Base-by-base conservation (phyloP, 2,113 vertebrate species). In the Neoarius graeffei region DNA sequence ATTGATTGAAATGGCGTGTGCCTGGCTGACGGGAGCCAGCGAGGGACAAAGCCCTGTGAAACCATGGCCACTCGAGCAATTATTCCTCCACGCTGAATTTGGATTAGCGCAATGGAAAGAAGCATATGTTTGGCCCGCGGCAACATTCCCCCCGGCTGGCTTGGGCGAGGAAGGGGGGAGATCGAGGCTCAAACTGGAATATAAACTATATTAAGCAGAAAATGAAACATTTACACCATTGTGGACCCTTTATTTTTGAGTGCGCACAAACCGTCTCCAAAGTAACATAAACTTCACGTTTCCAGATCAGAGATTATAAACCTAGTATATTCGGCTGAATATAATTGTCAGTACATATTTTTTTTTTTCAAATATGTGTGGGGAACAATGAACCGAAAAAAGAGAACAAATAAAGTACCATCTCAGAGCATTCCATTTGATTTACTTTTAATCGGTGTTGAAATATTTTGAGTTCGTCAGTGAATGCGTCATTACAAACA, bases 71-170 rank as follows among this genome's bases (percentile, higher is more conserved):
- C 98, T 98, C 96, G 96, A 98, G 98, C 98, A 99, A 99, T 99
- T 99, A 99, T 97, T 98, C 96, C 97, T 98, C 97, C 97, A 97
- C 96, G 97, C 97, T 98, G 97, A 98, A 99, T 98, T 98, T 98
- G 98, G 98, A 99, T 99, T 99, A 99, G 98, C 96, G 97, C 97
- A 95, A 97, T 99, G 97, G 97, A 99, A 98, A 98, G 97, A 97
- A 99, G 98, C 98, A 99, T 99, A 98, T 99, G 98, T 99, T 99
- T 98, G 96, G 97, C 98, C 98, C 94, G 96, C 95, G 98, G 98
- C 98, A 96, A 98, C 97, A 96, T 96, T 96, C 97, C 97, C 97
- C 97, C 97, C 95, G 98, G 97, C 98, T 97, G 97, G 96, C 97
- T 97, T 96, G 95, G 96, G 64, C 94, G 95, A 95, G 93, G 13